Percentiles rank a stretch among this genome's conserved stretches.
Conservation (phyloP, 1,140 invertebrate genomes). For the Temnothorax longispinosus region DNA sequence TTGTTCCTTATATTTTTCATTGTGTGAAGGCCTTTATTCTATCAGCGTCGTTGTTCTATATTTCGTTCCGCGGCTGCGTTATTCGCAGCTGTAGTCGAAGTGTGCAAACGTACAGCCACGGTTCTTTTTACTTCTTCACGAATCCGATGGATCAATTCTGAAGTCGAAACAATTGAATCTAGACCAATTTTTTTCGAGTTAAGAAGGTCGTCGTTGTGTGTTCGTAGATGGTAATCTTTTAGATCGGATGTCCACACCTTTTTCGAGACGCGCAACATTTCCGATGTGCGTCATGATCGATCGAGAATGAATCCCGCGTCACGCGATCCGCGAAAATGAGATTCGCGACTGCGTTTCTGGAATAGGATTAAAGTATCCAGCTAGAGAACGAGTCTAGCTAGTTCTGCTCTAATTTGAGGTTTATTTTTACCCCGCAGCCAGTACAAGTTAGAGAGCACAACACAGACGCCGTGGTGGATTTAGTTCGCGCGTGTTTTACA, state of each 20-base stretch:
- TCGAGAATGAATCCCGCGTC: not conserved
- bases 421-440: slow-evolving; percentile 59
- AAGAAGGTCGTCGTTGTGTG: not conserved
- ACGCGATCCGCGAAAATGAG: slow-evolving; percentile 2
- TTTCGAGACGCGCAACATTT: not conserved
- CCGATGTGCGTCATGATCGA: not conserved
- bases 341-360: not conserved
- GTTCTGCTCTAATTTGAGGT: slow-evolving; percentile 62
- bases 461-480: slow-evolving; percentile 25
- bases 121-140: not conserved
- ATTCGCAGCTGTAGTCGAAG: not conserved
- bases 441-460: slow-evolving; percentile 30
- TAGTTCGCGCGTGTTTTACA: slow-evolving; percentile 43
- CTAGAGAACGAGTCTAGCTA: slow-evolving; percentile 15
- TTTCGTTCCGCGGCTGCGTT: not conserved
- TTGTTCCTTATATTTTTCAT: no score
- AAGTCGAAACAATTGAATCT: not conserved
- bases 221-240: not conserved
- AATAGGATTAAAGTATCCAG: slow-evolving; percentile 21
- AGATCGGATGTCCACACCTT: not conserved
- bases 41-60: not conserved
- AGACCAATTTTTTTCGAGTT: not conserved
- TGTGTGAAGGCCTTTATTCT: no score
- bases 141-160: not conserved
- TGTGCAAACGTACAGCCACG: no score